Base-by-base conservation (phyloP, 2,797 vertebrate genomes). In the Phoxinus dragarum region DNA sequence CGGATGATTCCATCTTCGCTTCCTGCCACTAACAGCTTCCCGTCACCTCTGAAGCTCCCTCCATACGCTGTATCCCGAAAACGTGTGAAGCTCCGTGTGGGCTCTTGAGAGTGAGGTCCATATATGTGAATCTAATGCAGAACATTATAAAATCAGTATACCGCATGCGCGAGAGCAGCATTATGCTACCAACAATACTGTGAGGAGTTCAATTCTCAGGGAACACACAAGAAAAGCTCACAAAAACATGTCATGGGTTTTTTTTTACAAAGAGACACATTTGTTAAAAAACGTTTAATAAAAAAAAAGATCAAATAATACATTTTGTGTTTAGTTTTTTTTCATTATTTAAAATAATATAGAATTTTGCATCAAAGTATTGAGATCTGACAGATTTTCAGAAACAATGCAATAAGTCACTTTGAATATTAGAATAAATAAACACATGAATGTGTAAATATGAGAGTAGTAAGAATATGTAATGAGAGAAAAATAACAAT, bases 21-120 rank as follows among this genome's bases (percentile, higher is more conserved):
- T 90, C 98, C 98, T 0, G 98, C 96, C 5, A 96, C 95, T 0
- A 99, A 95, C 88, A 99, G 92, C 34, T 95, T 96, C 44, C 98
- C 98, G 0, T 99, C 98, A 0, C 95, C 95, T 82, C 98, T 90
- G 90, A 97, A 98, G 0, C 95, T 96, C 11, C 96, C 98, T 86
- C 97, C 94, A 82, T 99, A 99, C 0, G 97, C 97, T 0, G 97
- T 96, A 80, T 97, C 97, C 86, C 95, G 97, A 92, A 99, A 99
- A 9, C 96, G 95, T 1, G 96, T 97, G 90, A 98, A 99, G 0
- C 96, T 94, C 92, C 96, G 98, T 82, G 98, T 88, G 3, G 98
- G 98, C 86, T 98, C 97, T 89, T 97, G 97, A 17, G 98, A 98
- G 84, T 97, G 97, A 0, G 95, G 96, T 2, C 97, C 97, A 3